Percentiles rank a stretch among this genome's conserved stretches.
Conservation (phyloP, 2,888 invertebrate genomes). For the Margaritifera margaritifera region DNA sequence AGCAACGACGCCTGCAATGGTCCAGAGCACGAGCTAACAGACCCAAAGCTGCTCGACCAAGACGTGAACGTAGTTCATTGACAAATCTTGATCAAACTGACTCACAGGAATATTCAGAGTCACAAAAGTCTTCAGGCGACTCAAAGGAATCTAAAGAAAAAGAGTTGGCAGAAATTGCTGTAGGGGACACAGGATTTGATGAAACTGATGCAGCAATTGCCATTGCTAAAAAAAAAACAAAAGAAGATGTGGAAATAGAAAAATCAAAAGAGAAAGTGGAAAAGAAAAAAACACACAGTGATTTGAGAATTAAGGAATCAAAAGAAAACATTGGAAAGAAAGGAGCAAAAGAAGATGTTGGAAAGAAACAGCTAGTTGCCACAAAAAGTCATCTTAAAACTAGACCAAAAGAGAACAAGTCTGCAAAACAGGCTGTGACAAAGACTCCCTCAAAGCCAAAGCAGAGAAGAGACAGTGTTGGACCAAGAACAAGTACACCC, state of each 20-base stretch:
- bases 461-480: slow-evolving; percentile 6
- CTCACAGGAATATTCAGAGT: background rate
- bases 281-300: background rate
- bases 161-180: background rate
- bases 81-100: too few species aligned
- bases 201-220: background rate
- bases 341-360: too few species aligned
- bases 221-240: background rate
- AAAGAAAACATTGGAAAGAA: too few species aligned
- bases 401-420: too few species aligned
- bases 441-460: background rate
- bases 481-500: slow-evolving; percentile 38
- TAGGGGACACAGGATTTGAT: background rate
- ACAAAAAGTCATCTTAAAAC: too few species aligned
- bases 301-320: background rate
- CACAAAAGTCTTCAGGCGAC: background rate
- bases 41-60: slow-evolving; percentile 40
- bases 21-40: slow-evolving; percentile 21
- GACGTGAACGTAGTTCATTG: slow-evolving; percentile 10
- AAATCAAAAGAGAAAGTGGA: slow-evolving; percentile 2
- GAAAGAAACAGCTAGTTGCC: too few species aligned
- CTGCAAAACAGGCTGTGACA: too few species aligned
- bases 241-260: background rate
- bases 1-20: slow-evolving; percentile 23
- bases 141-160: background rate